Evolutionary conservation across 2,113 vertebrate genomes (phyloP).

Genomic region (Galeopterus variegatus): DNA sequence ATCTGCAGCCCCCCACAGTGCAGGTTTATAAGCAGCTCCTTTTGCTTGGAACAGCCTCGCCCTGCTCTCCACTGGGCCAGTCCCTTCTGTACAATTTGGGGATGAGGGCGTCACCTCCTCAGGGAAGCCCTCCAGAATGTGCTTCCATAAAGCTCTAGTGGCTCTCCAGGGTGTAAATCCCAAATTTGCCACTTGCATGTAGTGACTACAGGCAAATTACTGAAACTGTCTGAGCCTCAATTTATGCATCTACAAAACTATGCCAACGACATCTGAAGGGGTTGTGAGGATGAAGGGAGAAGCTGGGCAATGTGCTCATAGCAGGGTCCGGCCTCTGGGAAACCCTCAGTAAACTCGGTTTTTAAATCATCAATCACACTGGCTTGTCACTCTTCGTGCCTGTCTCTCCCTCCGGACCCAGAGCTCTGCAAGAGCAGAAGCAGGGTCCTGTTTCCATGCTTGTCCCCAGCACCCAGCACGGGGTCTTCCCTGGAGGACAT

Average conservation of each 20-base stretch:
- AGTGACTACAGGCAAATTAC: not conserved
- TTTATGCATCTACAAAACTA: conserved; percentile 6
- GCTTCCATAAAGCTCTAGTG: not conserved
- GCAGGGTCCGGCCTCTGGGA: not conserved
- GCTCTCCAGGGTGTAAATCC: not conserved
- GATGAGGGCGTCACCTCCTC: not conserved
- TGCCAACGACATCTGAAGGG: not conserved
- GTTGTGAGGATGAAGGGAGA: not conserved
- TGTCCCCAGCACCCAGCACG: not conserved
- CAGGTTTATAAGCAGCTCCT: not conserved
- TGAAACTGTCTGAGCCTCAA: not conserved
- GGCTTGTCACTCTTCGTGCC: rapidly evolving
- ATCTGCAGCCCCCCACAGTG: not conserved
- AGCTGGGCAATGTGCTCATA: rapidly evolving
- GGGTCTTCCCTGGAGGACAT: not conserved
- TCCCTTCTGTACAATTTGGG: not conserved
- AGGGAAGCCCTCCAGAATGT: not conserved
- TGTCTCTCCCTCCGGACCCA: not conserved
- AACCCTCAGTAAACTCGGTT: rapidly evolving
- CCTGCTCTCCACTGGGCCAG: not conserved
- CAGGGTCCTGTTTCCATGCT: not conserved
- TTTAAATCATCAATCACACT: rapidly evolving
- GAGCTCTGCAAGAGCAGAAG: not conserved
- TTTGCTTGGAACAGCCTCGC: not conserved
- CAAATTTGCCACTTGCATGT: not conserved